phyloP scores from a whole-genome alignment of 2,113 vertebrate genomes.

The Bucco capensis region DNA sequence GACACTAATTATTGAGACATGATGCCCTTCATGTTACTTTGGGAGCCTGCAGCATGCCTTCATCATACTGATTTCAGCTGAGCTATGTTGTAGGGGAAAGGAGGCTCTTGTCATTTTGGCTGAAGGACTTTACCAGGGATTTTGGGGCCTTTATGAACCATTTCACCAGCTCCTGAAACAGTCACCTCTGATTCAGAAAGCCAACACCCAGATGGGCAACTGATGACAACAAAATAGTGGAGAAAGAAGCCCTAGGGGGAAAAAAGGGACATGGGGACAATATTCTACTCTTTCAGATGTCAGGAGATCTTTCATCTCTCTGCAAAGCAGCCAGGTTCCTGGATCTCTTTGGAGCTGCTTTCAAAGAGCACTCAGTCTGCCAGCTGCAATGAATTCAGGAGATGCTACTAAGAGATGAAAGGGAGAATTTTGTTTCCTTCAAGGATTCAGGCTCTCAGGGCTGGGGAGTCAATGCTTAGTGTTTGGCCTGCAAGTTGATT shows the following conservation, averaged over 20 bases:
- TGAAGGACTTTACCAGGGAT: background rate
- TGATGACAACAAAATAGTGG: background rate
- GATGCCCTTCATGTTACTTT: background rate
- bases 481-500: background rate
- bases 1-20: conserved; percentile 9
- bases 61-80: conserved; percentile 3
- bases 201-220: background rate
- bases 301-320: conserved; percentile 24
- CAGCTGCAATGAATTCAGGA: conserved; percentile 8
- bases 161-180: background rate
- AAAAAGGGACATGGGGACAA: background rate
- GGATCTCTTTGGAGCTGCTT: background rate
- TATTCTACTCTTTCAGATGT: conserved; percentile 23
- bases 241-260: background rate
- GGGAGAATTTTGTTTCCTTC: background rate
- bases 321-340: background rate
- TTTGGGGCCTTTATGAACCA: background rate
- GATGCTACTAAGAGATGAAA: conserved; percentile 7
- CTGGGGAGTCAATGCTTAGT: background rate
- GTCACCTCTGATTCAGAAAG: background rate
- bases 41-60: background rate
- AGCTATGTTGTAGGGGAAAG: background rate
- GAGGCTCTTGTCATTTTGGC: background rate
- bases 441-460: background rate
- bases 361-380: background rate